phyloP scores from a whole-genome alignment of 2,113 vertebrate species.

The Leptobrachium leishanense region DNA sequence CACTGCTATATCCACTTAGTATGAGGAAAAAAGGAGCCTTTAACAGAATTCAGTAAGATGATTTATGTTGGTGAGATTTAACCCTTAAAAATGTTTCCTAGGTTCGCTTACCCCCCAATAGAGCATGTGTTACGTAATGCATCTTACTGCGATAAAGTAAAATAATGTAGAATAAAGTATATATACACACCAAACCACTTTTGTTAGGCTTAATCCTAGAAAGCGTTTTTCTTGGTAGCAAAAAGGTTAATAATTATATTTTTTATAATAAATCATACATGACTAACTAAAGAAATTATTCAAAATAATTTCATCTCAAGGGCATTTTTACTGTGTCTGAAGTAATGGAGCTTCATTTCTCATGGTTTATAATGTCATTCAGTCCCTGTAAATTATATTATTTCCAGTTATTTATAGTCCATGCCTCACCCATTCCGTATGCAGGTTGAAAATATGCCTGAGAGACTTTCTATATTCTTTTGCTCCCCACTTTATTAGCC shows the following conservation, averaged over 20 bases:
- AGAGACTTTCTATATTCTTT: conserved; percentile 10
- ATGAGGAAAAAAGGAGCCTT: no score
- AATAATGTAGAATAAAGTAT: not conserved
- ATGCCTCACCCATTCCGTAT: conserved; percentile 7
- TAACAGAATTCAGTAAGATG: no score
- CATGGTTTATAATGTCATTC: conserved; percentile 43
- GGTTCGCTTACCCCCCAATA: no score
- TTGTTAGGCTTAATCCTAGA: not conserved
- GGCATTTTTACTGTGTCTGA: conserved; percentile 38
- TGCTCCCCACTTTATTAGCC: conserved; percentile 14
- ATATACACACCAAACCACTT: not conserved
- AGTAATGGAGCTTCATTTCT: conserved; percentile 35
- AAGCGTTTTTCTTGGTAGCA: not conserved
- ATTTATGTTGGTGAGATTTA: no score
- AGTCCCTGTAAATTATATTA: conserved; percentile 44
- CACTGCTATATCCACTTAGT: no score
- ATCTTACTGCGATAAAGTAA: no score
- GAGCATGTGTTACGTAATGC: no score
- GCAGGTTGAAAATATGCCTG: conserved; percentile 20
- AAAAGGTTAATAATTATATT: conserved; percentile 33
- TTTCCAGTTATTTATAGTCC: conserved; percentile 42
- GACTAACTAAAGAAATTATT: conserved; percentile 21
- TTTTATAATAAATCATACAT: conserved; percentile 28
- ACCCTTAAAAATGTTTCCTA: no score
- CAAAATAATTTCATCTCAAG: conserved; percentile 29